These are phyloP conservation scores for Bicyclus anynana DNA, from an alignment of 1,140 invertebrate species.

Conservation along the genomic window DNA sequence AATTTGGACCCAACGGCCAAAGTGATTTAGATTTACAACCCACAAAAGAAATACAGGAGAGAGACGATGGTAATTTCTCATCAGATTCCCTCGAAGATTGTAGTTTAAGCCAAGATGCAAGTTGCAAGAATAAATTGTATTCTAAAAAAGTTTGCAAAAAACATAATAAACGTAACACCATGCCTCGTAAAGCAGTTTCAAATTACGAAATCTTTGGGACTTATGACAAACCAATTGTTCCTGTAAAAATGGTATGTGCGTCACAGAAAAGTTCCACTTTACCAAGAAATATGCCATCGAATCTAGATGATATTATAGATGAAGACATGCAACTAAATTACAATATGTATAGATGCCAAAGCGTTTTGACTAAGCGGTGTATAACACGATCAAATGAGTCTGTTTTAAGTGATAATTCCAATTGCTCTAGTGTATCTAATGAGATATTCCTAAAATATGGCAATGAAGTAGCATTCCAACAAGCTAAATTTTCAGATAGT, in stretches of 20 bases:
- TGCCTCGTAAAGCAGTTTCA: constrained; percentile 82
- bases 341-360: constrained; percentile 70
- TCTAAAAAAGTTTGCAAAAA: constrained; percentile 77
- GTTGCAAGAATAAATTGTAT: constrained; percentile 71
- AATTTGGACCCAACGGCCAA: constrained; percentile 60
- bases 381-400: constrained; percentile 74
- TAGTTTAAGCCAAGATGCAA: constrained; percentile 78
- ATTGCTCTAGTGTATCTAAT: constrained; percentile 74
- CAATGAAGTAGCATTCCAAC: constrained; percentile 71
- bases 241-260: constrained; percentile 50
- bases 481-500: constrained; percentile 61
- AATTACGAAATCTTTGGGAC: constrained; percentile 86
- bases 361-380: constrained; percentile 71
- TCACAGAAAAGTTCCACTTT: constrained; percentile 72
- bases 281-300: constrained; percentile 74
- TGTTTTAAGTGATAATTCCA: constrained; percentile 72
- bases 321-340: constrained; percentile 55
- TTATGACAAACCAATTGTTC: constrained; percentile 58
- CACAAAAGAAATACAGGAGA: constrained; percentile 61
- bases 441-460: constrained; percentile 76
- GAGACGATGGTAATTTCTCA: constrained; percentile 83
- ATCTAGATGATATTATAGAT: constrained; percentile 63
- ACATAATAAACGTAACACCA: constrained; percentile 63
- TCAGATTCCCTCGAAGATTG: constrained; percentile 87
- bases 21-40: constrained; percentile 66